These are phyloP conservation scores for Mimumesa dahlbomi DNA, from an alignment of 2,888 invertebrate species.

Conservation along the genomic window DNA sequence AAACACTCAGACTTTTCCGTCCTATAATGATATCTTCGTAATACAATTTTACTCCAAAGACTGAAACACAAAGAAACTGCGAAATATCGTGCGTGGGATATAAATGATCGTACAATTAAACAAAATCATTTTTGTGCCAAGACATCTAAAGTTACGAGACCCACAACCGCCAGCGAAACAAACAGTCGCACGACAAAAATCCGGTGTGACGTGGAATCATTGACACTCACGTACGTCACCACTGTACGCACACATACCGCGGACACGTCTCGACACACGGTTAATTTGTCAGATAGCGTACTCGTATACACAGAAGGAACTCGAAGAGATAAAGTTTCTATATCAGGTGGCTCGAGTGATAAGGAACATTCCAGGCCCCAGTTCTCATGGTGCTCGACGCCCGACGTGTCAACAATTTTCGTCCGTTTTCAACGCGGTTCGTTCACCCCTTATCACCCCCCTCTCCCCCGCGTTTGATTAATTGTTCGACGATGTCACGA, in stretches of 20 bases:
- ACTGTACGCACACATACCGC: neutral
- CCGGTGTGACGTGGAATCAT: neutral
- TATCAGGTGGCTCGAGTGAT: constrained; percentile 69
- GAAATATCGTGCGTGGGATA: no score
- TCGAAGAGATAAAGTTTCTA: constrained; percentile 61
- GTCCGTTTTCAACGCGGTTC: constrained; percentile 38
- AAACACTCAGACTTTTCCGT: no score
- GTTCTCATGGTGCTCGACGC: constrained; percentile 66
- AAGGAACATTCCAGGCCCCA: constrained; percentile 72
- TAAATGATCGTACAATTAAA: no score
- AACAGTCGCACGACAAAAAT: no score
- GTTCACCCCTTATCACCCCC: constrained; percentile 18
- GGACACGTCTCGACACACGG: neutral
- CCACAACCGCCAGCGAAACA: no score
- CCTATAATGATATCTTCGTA: no score
- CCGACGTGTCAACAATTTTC: constrained; percentile 68
- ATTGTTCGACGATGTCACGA: constrained; percentile 28
- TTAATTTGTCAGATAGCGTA: constrained; percentile 22
- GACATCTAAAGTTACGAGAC: no score
- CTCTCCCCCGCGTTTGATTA: constrained; percentile 1
- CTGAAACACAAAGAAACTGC: no score
- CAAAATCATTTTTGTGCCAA: no score
- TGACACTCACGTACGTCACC: no score
- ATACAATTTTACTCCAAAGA: no score
- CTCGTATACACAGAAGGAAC: constrained; percentile 32